phyloP scores from a whole-genome alignment of 2,113 vertebrate genomes.

The Pagrus major region DNA sequence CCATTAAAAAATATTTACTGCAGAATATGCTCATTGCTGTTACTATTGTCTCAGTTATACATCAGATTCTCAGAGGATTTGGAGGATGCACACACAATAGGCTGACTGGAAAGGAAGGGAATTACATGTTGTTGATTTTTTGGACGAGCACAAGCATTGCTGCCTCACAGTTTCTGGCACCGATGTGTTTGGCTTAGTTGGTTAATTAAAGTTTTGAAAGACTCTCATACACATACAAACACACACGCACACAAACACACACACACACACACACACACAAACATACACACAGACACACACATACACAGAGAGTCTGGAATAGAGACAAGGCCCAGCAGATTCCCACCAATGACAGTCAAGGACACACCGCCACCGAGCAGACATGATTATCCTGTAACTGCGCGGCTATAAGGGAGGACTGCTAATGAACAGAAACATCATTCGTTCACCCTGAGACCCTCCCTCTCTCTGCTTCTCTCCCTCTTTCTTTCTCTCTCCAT shows the following conservation, averaged over 20 bases:
- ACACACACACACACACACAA: slow-evolving; percentile 21
- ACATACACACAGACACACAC: slow-evolving; percentile 22
- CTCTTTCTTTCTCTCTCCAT: background rate
- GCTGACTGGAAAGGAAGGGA: slow-evolving; percentile 7
- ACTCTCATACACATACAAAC: slow-evolving; percentile 4
- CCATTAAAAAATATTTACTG: background rate
- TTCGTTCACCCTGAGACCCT: background rate
- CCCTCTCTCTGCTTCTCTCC: background rate
- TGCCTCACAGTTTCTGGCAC: slow-evolving; percentile 35
- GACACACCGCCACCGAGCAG: slow-evolving; percentile 50
- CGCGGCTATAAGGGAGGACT: slow-evolving; percentile 48
- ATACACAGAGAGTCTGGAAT: slow-evolving; percentile 47
- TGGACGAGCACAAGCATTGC: slow-evolving; percentile 18
- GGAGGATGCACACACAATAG: slow-evolving; percentile 15
- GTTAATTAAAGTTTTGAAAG: slow-evolving; percentile 65
- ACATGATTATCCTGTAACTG: slow-evolving; percentile 62
- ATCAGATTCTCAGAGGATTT: slow-evolving; percentile 24
- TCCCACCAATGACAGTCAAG: slow-evolving; percentile 70
- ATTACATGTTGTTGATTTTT: slow-evolving; percentile 43
- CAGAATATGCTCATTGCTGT: background rate
- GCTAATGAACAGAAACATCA: slow-evolving; percentile 69
- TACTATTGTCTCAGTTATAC: slow-evolving; percentile 8
- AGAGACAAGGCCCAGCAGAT: slow-evolving; percentile 49
- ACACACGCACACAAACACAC: background rate
- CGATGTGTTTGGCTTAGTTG: slow-evolving; percentile 31